phyloP scores from a whole-genome alignment of 1,140 invertebrate species.

The Chionoecetes opilio region DNA sequence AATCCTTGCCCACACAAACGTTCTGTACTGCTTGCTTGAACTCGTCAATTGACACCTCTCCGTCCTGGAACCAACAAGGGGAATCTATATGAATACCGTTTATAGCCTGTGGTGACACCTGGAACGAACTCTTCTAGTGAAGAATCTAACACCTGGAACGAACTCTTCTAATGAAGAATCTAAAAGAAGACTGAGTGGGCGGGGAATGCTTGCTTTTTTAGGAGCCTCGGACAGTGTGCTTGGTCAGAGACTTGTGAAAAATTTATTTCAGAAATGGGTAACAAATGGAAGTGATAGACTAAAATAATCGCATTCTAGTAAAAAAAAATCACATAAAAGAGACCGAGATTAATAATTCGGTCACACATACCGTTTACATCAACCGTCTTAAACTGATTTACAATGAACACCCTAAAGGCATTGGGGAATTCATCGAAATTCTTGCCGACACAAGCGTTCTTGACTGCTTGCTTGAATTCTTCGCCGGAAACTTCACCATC shows the following conservation, averaged over 20 bases:
- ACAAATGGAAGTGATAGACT: constrained; percentile 31
- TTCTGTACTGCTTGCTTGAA: constrained; percentile 92
- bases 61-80: constrained; percentile 86
- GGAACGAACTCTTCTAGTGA: constrained; percentile 37
- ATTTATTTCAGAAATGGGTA: constrained; percentile 41
- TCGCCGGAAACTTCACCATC: constrained; percentile 91
- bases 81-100: constrained; percentile 44
- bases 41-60: constrained; percentile 91
- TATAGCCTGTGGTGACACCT: constrained; percentile 41
- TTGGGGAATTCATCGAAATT: constrained; percentile 90
- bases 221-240: constrained; percentile 37
- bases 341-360: constrained; percentile 20
- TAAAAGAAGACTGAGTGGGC: not conserved
- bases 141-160: constrained; percentile 41
- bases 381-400: constrained; percentile 91
- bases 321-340: constrained; percentile 38
- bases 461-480: constrained; percentile 92
- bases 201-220: constrained; percentile 35
- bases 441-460: constrained; percentile 90
- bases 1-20: constrained; percentile 90
- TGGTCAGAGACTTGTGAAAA: constrained; percentile 55
- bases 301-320: constrained; percentile 50
- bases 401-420: constrained; percentile 89
- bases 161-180: constrained; percentile 28
- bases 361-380: constrained; percentile 84